phyloP scores from a whole-genome alignment of 2,888 invertebrate genomes.

The Lasioglossum zephyrum region DNA sequence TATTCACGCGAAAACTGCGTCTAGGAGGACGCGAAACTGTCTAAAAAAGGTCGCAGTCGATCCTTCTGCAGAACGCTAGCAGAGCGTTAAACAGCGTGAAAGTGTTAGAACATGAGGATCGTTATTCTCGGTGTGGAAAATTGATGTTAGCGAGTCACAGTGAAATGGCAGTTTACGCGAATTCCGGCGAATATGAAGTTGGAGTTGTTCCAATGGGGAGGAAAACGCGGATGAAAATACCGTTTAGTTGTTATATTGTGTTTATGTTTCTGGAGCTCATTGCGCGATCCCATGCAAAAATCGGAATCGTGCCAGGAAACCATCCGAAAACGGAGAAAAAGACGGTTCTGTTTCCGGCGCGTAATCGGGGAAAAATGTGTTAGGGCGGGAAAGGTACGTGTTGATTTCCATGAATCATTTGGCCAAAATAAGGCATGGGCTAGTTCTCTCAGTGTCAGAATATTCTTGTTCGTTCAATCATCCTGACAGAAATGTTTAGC shows the following conservation, averaged over 20 bases:
- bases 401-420: slow-evolving; percentile 58
- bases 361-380: background rate
- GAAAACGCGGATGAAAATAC: slow-evolving; percentile 55
- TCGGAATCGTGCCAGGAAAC: slow-evolving; percentile 27
- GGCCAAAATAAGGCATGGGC: slow-evolving; percentile 46
- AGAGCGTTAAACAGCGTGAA: slow-evolving; percentile 9
- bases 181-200: slow-evolving; percentile 45
- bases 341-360: slow-evolving; percentile 12
- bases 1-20: background rate
- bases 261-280: slow-evolving; percentile 51
- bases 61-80: background rate
- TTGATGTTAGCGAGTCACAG: slow-evolving; percentile 8
- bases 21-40: background rate
- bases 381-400: background rate
- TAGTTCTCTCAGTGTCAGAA: slow-evolving; percentile 34
- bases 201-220: slow-evolving; percentile 47
- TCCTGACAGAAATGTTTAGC: slow-evolving; percentile 29
- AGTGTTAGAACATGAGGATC: slow-evolving; percentile 15
- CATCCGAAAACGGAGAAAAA: background rate
- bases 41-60: background rate
- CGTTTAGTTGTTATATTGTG: slow-evolving; percentile 59
- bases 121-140: slow-evolving; percentile 35
- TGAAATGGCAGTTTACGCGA: slow-evolving; percentile 33
- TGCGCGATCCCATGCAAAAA: slow-evolving; percentile 46
- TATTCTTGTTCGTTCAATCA: slow-evolving; percentile 54